Percentiles rank a stretch among this genome's conserved stretches.
These are phyloP conservation scores for Lucinisca nassula DNA, from an alignment of 2,888 invertebrate genomes.

Conservation along the genomic window DNA sequence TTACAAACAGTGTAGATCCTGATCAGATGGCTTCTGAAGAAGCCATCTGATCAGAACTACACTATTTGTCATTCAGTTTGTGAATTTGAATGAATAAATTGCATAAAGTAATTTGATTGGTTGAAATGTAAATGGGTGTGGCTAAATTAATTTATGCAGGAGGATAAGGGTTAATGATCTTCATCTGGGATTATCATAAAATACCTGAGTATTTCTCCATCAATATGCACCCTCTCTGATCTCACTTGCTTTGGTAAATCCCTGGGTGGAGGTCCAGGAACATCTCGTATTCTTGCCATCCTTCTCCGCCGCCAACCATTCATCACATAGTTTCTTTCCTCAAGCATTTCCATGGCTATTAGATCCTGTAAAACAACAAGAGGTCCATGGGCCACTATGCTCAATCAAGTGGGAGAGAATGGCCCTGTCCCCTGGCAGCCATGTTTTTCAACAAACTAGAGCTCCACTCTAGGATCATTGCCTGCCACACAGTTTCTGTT, in stretches of 20 bases:
- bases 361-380: constrained; percentile 55
- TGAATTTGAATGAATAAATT: too few relatives aligned
- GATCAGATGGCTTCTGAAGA: too few relatives aligned
- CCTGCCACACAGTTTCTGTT: not conserved
- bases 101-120: too few relatives aligned
- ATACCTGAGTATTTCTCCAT: constrained; percentile 84
- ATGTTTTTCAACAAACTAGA: not conserved
- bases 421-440: not conserved
- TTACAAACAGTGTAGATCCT: too few relatives aligned
- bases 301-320: constrained; percentile 75
- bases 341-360: constrained; percentile 74
- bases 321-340: constrained; percentile 67
- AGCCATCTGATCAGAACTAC: too few relatives aligned
- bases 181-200: too few relatives aligned
- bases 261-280: constrained; percentile 54
- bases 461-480: not conserved
- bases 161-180: too few relatives aligned
- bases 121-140: too few relatives aligned
- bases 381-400: not conserved
- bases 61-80: too few relatives aligned
- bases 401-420: not conserved
- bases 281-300: constrained; percentile 69
- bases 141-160: too few relatives aligned
- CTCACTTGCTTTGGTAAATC: constrained; percentile 74
- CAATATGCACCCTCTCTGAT: constrained; percentile 80